Evolutionary conservation across 2,888 invertebrate species (phyloP).

Genomic region (Baccha elongata): DNA sequence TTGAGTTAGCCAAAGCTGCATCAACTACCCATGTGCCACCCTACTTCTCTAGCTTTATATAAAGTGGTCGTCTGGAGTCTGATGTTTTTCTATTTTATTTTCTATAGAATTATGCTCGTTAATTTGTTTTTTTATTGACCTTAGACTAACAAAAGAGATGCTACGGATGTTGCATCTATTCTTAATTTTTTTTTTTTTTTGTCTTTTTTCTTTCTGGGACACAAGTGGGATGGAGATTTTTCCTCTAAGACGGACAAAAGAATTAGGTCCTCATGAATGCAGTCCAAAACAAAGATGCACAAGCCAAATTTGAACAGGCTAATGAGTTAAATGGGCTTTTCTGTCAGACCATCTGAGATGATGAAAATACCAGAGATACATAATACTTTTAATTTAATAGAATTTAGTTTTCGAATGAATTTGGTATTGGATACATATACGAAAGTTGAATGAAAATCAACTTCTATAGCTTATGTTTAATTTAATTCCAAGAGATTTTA

Average conservation of each 20-base stretch:
- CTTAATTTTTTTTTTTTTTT: neutral
- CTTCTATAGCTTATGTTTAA: constrained; percentile 66
- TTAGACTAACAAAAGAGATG: constrained; percentile 60
- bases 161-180: constrained; percentile 47
- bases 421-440: neutral
- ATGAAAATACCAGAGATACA: neutral
- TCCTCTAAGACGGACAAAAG: constrained; percentile 21
- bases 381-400: constrained; percentile 24
- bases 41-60: neutral
- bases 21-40: neutral
- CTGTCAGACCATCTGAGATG: neutral
- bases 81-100: constrained; percentile 9
- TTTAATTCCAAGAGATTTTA: constrained; percentile 66
- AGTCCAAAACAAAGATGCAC: constrained; percentile 52
- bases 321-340: constrained; percentile 64
- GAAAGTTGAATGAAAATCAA: constrained; percentile 34
- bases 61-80: constrained; percentile 17
- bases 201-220: neutral
- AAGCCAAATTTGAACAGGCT: constrained; percentile 70
- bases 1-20: constrained; percentile 34
- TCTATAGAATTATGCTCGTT: constrained; percentile 64
- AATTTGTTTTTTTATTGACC: constrained; percentile 73
- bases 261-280: constrained; percentile 44
- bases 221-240: neutral
- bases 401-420: constrained; percentile 54